Base-by-base conservation (phyloP, 2,113 vertebrate species). In the Porphyrio hochstetteri region DNA sequence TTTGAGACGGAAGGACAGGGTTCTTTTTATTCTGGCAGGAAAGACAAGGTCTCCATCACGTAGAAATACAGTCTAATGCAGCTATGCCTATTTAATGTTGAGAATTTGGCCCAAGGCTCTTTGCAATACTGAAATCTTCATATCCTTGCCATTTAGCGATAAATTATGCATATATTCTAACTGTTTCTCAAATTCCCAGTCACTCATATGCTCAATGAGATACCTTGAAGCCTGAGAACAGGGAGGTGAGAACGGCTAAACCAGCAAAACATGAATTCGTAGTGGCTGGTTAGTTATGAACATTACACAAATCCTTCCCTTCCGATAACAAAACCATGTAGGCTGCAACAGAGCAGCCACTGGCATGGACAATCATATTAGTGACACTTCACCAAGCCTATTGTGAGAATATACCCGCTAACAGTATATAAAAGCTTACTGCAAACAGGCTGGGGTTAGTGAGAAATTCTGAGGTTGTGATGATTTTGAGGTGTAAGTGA, bases 331-430 rank as follows among this genome's bases (percentile, higher is more conserved):
- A 80, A 92, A 91, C 76, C 77, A 76, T 79, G 83, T 93, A 85
- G 91, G 86, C 95, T 96, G 95, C 78, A 95, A 95, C 74, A 86
- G 90, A 96, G 96, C 95, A 97, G 93, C 74, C 86, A 89, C 77
- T 96, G 96, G 88, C 93, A 96, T 28, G 91, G 93, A 94, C 96
- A 96, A 95, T 93, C 92, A 82, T 52, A 61, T 94, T 91, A 96
- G 96, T 46, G 91, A 79, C 86, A 96, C 88, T 93, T 67, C 74
- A 84, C 74, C 28, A 88, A 96, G 86, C 83, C 86, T 23, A 90
- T 96, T 95, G 93, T 95, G 86, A 90, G 86, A 89, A 90, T 67
- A 95, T 42, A 93, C 80, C 56, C 21, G 0, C 86, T 79, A 90
- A 92, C 65, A 78, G 83, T 94, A 94, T 93, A 84, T 20, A 61